These are phyloP conservation scores for Nemotelus pantherinus DNA, from an alignment of 2,888 invertebrate species.

Conservation along the genomic window DNA sequence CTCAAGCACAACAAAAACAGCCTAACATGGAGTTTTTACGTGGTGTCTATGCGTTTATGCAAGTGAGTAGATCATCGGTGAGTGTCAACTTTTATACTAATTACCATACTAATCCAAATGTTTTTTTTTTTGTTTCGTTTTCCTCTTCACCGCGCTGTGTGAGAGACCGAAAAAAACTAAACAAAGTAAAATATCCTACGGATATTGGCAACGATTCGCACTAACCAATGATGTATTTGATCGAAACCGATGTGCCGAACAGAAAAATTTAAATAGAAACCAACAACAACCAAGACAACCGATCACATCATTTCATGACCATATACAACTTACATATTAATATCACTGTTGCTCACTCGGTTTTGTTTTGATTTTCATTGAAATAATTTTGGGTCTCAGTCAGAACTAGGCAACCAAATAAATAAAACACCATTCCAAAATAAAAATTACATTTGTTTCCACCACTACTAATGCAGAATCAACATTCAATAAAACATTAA, in stretches of 20 bases:
- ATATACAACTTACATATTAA: too few relatives aligned
- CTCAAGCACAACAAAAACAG: conserved; percentile 59
- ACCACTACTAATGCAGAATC: not conserved
- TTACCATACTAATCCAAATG: conserved; percentile 65
- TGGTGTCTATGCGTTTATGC: conserved; percentile 67
- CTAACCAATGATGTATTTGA: not conserved
- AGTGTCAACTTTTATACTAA: conserved; percentile 64
- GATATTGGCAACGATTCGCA: not conserved
- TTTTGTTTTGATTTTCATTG: too few relatives aligned
- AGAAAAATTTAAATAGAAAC: not conserved
- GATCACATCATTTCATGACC: not conserved
- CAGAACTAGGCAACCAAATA: too few relatives aligned
- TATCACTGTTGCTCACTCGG: too few relatives aligned
- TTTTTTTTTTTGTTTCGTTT: conserved; percentile 60
- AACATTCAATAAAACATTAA: not conserved
- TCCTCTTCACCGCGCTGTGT: conserved; percentile 45
- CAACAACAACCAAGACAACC: not conserved
- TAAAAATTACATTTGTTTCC: not conserved
- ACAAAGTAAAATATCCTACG: not conserved
- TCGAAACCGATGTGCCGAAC: not conserved
- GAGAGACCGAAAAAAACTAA: conserved; percentile 29
- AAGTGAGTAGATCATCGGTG: conserved; percentile 68
- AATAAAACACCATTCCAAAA: not conserved
- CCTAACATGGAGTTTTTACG: conserved; percentile 67
- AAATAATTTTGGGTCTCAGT: not conserved